These are phyloP conservation scores for Anoura caudifer DNA, from an alignment of 2,113 vertebrate genomes.

Conservation along the genomic window DNA sequence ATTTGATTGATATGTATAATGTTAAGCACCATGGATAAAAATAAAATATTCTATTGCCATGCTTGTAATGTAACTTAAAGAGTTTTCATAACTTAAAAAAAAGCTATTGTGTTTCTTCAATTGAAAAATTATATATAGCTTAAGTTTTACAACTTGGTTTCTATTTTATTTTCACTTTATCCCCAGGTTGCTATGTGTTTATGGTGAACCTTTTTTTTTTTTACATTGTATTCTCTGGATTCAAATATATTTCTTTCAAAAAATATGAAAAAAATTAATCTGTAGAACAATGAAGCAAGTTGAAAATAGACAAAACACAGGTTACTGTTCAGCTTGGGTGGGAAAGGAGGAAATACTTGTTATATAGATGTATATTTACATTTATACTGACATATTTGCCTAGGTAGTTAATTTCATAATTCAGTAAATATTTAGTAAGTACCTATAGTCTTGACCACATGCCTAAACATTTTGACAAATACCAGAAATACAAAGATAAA, in stretches of 20 bases:
- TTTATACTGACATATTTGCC: background rate
- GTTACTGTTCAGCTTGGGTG: background rate
- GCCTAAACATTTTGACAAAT: background rate
- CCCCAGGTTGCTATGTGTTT: background rate
- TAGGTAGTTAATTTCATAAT: background rate
- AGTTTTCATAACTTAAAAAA: background rate
- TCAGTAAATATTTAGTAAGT: background rate
- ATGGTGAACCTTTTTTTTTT: background rate
- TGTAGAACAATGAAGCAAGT: background rate
- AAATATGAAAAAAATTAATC: background rate
- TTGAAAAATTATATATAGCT: background rate
- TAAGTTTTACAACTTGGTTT: background rate
- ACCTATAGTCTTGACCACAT: background rate
- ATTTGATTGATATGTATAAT: background rate
- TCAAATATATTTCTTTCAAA: background rate
- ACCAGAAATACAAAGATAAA: background rate
- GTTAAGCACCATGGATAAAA: background rate
- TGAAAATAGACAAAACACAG: background rate
- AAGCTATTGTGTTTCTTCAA: background rate
- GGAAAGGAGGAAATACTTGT: background rate
- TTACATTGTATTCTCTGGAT: background rate
- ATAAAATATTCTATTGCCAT: background rate
- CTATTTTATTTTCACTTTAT: background rate
- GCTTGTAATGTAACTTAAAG: background rate
- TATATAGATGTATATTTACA: background rate